Conservation (phyloP, 2,888 invertebrate species). For the Tribolium freemani region DNA sequence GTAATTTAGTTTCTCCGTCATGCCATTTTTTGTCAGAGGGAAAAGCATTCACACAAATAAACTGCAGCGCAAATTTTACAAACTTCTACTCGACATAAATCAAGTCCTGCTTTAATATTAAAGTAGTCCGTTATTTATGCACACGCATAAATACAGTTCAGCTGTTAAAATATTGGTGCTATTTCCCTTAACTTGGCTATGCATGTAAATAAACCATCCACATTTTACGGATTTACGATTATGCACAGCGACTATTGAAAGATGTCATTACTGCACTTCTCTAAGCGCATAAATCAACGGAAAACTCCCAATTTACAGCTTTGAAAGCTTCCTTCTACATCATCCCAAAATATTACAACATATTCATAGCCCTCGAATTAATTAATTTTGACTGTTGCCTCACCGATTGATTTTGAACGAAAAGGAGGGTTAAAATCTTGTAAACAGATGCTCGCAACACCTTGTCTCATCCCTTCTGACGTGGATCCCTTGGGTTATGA, state of each 20-base stretch:
- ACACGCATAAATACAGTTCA: slow-evolving; percentile 56
- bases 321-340: neutral
- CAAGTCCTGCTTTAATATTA: slow-evolving; percentile 57
- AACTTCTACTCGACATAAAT: slow-evolving; percentile 50
- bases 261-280: slow-evolving; percentile 6
- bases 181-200: slow-evolving; percentile 43
- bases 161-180: slow-evolving; percentile 55
- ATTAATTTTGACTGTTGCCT: too few species aligned
- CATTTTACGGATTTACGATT: slow-evolving; percentile 43
- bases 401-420: neutral
- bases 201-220: slow-evolving; percentile 41
- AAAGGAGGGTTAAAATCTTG: neutral
- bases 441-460: neutral
- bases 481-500: neutral
- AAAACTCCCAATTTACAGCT: neutral
- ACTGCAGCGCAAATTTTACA: slow-evolving; percentile 25
- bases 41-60: neutral
- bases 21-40: neutral
- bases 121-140: slow-evolving; percentile 59
- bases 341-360: too few species aligned
- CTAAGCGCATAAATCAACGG: slow-evolving; percentile 20
- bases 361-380: too few species aligned
- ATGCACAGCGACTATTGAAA: slow-evolving; percentile 32
- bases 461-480: neutral
- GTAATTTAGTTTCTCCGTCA: slow-evolving; percentile 35